Percentiles rank a stretch among this genome's conserved stretches.
These are phyloP conservation scores for Lordiphosa stackelbergi DNA, from an alignment of 1,140 invertebrate species.

Conservation along the genomic window DNA sequence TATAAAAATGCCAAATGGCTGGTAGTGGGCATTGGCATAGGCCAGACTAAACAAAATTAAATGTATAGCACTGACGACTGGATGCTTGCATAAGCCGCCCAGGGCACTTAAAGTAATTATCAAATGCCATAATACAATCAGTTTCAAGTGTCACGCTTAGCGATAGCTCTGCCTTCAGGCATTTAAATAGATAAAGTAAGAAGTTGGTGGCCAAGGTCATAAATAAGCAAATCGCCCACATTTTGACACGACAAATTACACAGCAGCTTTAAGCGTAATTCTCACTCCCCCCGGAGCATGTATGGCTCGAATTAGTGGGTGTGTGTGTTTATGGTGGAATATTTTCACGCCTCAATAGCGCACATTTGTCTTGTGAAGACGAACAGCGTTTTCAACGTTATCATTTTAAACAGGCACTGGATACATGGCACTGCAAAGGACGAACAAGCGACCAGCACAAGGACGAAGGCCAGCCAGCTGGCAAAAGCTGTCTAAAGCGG, in stretches of 20 bases:
- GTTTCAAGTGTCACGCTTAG: conserved; percentile 31
- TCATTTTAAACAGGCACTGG: conserved; percentile 66
- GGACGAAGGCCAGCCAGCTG: conserved; percentile 37
- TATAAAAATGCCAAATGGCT: too few relatives aligned
- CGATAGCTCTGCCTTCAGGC: conserved; percentile 16
- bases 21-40: too few relatives aligned
- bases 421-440: conserved; percentile 8
- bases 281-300: conserved; percentile 5
- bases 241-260: conserved; percentile 59
- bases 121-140: conserved; percentile 21
- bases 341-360: conserved; percentile 72
- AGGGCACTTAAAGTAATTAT: conserved; percentile 9
- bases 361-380: conserved; percentile 68
- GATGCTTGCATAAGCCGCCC: background rate
- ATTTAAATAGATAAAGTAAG: conserved; percentile 43
- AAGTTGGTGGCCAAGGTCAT: conserved; percentile 33
- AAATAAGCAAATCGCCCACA: conserved; percentile 59
- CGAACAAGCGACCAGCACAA: conserved; percentile 9
- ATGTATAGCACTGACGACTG: conserved; percentile 2
- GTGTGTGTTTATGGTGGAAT: conserved; percentile 70
- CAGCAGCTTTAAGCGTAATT: conserved; percentile 40
- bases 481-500: conserved; percentile 36
- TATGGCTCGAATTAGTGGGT: background rate
- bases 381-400: conserved; percentile 64
- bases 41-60: too few relatives aligned